Evolutionary conservation across 2,888 invertebrate species (phyloP), one percentile per base, ranked within the genome.

Genomic region (Pollenia labialis): DNA sequence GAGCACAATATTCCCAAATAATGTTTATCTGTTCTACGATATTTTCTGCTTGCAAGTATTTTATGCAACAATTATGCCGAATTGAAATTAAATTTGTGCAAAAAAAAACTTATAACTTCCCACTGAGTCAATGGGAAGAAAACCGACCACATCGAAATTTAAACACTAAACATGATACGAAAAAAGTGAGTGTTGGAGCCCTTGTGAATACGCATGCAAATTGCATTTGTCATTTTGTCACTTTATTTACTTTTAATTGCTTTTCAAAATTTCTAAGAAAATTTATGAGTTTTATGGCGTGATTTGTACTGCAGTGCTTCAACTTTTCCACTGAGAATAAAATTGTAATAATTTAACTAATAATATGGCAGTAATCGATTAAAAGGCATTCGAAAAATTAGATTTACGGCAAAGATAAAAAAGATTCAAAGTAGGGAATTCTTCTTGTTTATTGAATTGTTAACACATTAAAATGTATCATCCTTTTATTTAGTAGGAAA

Each of bases 51-150:
- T 23, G 2, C 14, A 44, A 46, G 14, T 58, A 23, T 64, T 46
- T 16, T 11, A 6, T 6, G 32, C 32, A 6, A 6, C 32, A 32
- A 8, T 64, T 64, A 3, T 62, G 42, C 16, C 6, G 11, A 40
- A 46, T 46, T 11, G 4, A 16, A 62, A 44, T 46, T 12, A 14
- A 40, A 52, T 62, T 14, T 52, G 40, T 75, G n/a, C n/a, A 23
- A 32, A 32, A 32, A n/a, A 56, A 11, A 58, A n/a, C 66, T 66
- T 16, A 66, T 66, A 10, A 68, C 52, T 68, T 81, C 14, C 58
- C 74, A 54, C 66, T 75, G 81, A 81, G 50, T 81, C 66, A 81
- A 81, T 50, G 32, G 18, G 14, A 40, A 8, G 18, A 10, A 64
- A 46, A 81, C 56, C 14, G 54, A 54, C 12, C 48, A 32, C 32